phyloP scores from a whole-genome alignment of 2,113 vertebrate genomes.

The Indicator indicator region DNA sequence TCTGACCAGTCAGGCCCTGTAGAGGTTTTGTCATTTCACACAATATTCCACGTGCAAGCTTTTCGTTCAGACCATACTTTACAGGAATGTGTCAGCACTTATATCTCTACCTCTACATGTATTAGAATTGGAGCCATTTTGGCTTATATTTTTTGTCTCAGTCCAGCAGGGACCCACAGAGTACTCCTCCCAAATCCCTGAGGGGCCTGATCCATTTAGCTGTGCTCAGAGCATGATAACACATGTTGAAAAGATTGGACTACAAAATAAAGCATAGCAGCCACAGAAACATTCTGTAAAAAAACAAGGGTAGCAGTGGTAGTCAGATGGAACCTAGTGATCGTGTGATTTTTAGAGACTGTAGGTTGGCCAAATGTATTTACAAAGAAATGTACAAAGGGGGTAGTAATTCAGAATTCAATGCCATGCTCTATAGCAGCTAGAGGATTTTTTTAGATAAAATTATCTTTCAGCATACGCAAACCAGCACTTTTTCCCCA shows the following conservation, averaged over 20 bases:
- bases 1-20: neutral
- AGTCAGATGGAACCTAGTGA: neutral
- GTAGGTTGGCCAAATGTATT: neutral
- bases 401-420: neutral
- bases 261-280: neutral
- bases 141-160: neutral
- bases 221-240: neutral
- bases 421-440: neutral
- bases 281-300: neutral
- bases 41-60: neutral
- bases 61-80: neutral
- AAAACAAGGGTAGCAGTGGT: neutral
- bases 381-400: neutral
- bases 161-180: neutral
- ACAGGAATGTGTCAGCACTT: neutral
- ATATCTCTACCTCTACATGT: neutral
- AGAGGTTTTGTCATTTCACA: neutral
- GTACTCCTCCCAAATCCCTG: neutral
- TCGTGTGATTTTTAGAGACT: neutral
- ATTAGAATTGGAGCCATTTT: neutral
- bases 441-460: neutral
- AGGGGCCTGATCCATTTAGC: constrained; percentile 13
- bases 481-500: constrained; percentile 6
- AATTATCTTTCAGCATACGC: neutral
- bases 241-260: neutral